A percentile compares a stretch with the other conserved stretches of the same genome.
phyloP scores from a whole-genome alignment of 2,888 invertebrate genomes.

The Cantharis rustica region DNA sequence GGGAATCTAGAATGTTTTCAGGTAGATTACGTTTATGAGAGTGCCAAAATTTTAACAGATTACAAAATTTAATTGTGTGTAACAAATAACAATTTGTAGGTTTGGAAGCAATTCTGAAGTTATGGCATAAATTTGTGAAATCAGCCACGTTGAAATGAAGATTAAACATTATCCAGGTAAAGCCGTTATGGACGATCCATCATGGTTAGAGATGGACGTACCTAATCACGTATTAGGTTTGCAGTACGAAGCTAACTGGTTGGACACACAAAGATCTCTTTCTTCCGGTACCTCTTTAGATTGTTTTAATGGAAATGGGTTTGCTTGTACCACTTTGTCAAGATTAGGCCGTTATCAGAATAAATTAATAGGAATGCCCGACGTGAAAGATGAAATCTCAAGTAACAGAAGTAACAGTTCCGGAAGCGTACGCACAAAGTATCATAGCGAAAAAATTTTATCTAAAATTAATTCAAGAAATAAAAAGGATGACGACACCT shows the following conservation, averaged over 20 bases:
- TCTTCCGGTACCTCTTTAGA: conserved; percentile 45
- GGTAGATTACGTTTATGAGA: neutral
- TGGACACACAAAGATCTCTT: conserved; percentile 68
- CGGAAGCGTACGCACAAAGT: conserved; percentile 48
- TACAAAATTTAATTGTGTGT: neutral
- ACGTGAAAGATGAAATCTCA: conserved; percentile 1
- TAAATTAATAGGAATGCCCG: conserved; percentile 44
- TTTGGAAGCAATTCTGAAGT: neutral
- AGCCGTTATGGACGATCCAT: conserved; percentile 68
- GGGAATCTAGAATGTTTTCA: neutral
- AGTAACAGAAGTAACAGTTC: conserved; percentile 4
- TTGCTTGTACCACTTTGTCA: conserved; percentile 53
- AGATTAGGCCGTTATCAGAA: conserved; percentile 48
- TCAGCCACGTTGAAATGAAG: conserved; percentile 65
- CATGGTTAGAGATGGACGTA: conserved; percentile 68
- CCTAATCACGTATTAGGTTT: conserved; percentile 71
- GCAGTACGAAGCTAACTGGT: conserved; percentile 85
- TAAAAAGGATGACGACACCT: conserved; percentile 36
- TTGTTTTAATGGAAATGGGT: conserved; percentile 45
- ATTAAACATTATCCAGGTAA: conserved; percentile 84
- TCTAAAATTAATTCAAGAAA: conserved; percentile 48
- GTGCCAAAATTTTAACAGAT: neutral
- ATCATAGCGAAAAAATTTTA: conserved; percentile 53
- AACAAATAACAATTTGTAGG: neutral
- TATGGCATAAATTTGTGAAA: neutral